Conservation (phyloP, 1,140 invertebrate genomes). For the Trachelipus rathkii region DNA sequence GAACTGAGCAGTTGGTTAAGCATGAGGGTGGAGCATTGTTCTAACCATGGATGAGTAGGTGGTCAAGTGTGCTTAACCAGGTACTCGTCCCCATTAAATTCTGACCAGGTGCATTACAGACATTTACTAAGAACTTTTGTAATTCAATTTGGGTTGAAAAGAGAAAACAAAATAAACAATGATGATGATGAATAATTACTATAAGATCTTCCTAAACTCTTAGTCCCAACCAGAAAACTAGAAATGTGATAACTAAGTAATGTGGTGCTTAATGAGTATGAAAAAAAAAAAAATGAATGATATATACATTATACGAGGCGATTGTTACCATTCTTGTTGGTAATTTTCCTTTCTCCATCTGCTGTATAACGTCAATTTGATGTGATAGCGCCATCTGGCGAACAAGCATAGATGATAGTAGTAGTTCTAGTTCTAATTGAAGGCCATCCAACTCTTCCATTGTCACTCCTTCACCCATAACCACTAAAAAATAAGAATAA, state of each 20-base stretch:
- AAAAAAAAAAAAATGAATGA: background rate
- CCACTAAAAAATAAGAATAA: slow-evolving; percentile 16
- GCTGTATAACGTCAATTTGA: slow-evolving; percentile 57
- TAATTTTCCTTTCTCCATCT: slow-evolving; percentile 51
- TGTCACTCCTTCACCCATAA: slow-evolving; percentile 36
- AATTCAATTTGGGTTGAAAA: too few relatives aligned
- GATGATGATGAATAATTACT: too few relatives aligned
- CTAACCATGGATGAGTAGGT: too few relatives aligned
- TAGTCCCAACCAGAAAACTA: slow-evolving; percentile 37
- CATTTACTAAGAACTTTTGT: too few relatives aligned
- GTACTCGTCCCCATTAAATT: too few relatives aligned
- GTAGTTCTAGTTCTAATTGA: slow-evolving; percentile 80
- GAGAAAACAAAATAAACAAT: too few relatives aligned
- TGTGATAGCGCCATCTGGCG: slow-evolving; percentile 68
- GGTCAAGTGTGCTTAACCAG: too few relatives aligned
- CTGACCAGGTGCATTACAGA: too few relatives aligned
- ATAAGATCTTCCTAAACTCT: slow-evolving; percentile 48
- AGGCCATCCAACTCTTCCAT: slow-evolving; percentile 80
- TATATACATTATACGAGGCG: background rate
- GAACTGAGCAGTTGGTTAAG: too few relatives aligned
- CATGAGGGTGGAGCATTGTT: too few relatives aligned
- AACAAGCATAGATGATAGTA: slow-evolving; percentile 74
- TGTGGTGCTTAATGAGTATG: slow-evolving; percentile 48
- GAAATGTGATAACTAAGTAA: slow-evolving; percentile 54
- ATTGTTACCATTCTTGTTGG: slow-evolving; percentile 47